Base-by-base conservation (phyloP, 2,113 vertebrate genomes). In the Todiramphus saurophagus region DNA sequence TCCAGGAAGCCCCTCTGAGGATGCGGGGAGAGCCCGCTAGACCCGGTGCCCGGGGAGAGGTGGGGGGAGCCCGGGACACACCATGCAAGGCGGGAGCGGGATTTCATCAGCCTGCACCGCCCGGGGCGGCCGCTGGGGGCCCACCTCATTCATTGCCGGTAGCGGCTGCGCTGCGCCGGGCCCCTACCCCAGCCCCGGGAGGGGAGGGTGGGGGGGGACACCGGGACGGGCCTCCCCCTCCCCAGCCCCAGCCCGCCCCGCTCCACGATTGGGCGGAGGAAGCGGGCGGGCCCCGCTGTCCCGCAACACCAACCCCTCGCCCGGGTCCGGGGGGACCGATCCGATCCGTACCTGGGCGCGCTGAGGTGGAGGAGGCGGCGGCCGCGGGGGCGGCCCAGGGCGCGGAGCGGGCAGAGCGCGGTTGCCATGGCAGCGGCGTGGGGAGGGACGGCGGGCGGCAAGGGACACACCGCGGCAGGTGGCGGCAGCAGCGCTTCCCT, bases 71-170 rank as follows among this genome's bases (percentile, higher is more conserved):
- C 24, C 64, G 11, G 33, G 70, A 7, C n/a, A 13, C 25, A 13
- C 89, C 46, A 87, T 9, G 97, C 96, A 96, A 98, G 94, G 89
- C 20, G 44, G 44, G 19, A 43, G 27, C 3, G 35, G 41, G 96
- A 98, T 98, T 98, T 98, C 98, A 98, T 98, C 98, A 98, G 97
- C 96, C 96, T 96, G 97, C 95, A 96, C 44, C 67, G 21, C 89
- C 31, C n/a, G 7, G 1, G 28, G 11, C 93, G 13, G 76, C 97
- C 97, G 83, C 97, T 95, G 89, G 97, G 95, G 91, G 87, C 16
- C 28, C 19, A 4, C 20, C 58, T 21, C 84, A 70, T 59, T 72
- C 90, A 72, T 37, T 63, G 33, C 41, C 59, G 17, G 48, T 2
- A 7, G 24, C 21, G 37, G 30, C 4, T 12, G 41, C 30, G 18